Base-by-base conservation (phyloP, 1,140 invertebrate species). In the Globodera rostochiensis region DNA sequence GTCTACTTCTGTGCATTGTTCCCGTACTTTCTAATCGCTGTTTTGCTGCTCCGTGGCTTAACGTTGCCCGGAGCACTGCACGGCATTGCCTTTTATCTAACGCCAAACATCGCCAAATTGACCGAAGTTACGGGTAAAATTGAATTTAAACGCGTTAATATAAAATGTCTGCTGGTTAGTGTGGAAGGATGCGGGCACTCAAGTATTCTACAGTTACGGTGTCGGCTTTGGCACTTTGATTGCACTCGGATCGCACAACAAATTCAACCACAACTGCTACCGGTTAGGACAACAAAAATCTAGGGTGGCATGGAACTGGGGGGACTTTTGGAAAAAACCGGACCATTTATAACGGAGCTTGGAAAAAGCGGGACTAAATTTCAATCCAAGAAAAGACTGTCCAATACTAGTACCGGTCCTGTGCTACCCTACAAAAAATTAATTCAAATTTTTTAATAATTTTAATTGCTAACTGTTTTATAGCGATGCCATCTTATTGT, bases 1-100 rank as follows among this genome's bases (percentile, higher is more conserved):
- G 95, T 96, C 4, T 96, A 95, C 89, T 97, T 98, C 90, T 98
- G 96, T 4, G 95, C 96, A 1, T 91, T 97, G 0, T 98, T 98
- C 91, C 96, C 96, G 0, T 98, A 98, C 88, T 93, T 97, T 64
- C 91, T 98, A 70, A 90, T 98, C 21, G 94, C 94, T 9, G 93
- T 97, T 81, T 91, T 98, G 71, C 91, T 98, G 13, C 94, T 97
- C 81, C 93, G 96, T 89, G 96, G 95, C 80, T 93, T 97, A 21
- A 97, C 95, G 0, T 91, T 98, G 60, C 95, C 95, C 5, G 96
- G 96, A 64, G 95, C 96, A 4, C 92, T 93, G 88, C 94, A 96
- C 90, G 96, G 96, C 25, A 95, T 98, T 50, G 93, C 93, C 85
- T 97, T 95, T 91, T 97, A 97, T 90, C 92, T 96, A 64, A 95